Percentiles rank a stretch among this genome's conserved stretches.
phyloP scores from a whole-genome alignment of 2,113 vertebrate genomes.

The Pavo muticus region DNA sequence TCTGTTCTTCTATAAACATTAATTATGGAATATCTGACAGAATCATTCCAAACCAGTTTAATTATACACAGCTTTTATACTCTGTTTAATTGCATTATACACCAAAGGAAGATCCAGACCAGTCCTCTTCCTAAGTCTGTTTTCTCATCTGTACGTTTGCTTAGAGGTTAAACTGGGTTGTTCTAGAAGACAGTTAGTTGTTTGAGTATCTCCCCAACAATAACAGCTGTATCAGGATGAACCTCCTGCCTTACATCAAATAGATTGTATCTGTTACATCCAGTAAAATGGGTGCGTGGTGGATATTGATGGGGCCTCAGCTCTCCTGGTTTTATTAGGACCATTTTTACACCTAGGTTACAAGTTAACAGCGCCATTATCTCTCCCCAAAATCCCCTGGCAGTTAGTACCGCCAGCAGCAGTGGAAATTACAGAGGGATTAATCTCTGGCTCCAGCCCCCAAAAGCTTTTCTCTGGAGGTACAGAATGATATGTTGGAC shows the following conservation, averaged over 20 bases:
- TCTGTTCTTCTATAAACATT: constrained; percentile 71
- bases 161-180: constrained; percentile 64
- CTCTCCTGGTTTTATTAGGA: constrained; percentile 76
- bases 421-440: constrained; percentile 77
- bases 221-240: constrained; percentile 29
- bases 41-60: constrained; percentile 70
- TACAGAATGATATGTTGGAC: constrained; percentile 63
- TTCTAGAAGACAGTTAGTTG: constrained; percentile 53
- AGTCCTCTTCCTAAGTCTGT: constrained; percentile 53
- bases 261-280: constrained; percentile 52
- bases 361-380: constrained; percentile 69
- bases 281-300: constrained; percentile 65
- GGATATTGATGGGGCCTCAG: constrained; percentile 63
- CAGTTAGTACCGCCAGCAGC: constrained; percentile 67
- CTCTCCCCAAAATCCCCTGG: constrained; percentile 70
- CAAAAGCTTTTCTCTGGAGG: constrained; percentile 62
- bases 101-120: constrained; percentile 41
- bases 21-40: constrained; percentile 75
- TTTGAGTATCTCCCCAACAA: constrained; percentile 58
- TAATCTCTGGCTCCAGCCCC: constrained; percentile 72
- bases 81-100: constrained; percentile 67
- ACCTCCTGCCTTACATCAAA: constrained; percentile 55
- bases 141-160: constrained; percentile 55
- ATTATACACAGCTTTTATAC: constrained; percentile 62
- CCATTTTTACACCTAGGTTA: constrained; percentile 73